These are phyloP conservation scores for Austrofundulus limnaeus DNA, from an alignment of 2,113 vertebrate species.

Conservation along the genomic window DNA sequence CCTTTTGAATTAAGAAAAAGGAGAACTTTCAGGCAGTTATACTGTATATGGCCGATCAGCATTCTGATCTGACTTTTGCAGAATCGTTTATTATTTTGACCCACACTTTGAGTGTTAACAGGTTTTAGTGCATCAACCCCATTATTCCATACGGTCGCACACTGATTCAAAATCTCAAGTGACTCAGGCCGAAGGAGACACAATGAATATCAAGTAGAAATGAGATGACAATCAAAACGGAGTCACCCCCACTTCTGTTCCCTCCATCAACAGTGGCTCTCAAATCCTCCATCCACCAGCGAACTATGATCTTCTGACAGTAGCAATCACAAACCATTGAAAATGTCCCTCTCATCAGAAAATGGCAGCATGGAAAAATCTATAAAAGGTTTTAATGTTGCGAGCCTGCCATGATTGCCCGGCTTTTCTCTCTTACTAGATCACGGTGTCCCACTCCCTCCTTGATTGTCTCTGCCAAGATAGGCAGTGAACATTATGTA, in stretches of 20 bases:
- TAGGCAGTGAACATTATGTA: slow-evolving; percentile 48
- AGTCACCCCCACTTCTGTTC: slow-evolving; percentile 13
- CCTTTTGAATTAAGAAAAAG: background rate
- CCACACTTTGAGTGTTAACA: slow-evolving; percentile 28
- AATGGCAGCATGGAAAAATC: slow-evolving; percentile 72
- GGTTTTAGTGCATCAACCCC: slow-evolving; percentile 3
- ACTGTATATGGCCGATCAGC: slow-evolving; percentile 26
- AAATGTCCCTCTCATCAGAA: slow-evolving; percentile 64
- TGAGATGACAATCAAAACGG: slow-evolving; percentile 38
- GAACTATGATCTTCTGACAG: slow-evolving; percentile 59
- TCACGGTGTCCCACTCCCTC: slow-evolving; percentile 48
- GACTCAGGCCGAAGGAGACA: slow-evolving; percentile 11
- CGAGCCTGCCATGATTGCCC: slow-evolving; percentile 66
- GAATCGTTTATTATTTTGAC: slow-evolving; percentile 34
- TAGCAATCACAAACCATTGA: slow-evolving; percentile 71
- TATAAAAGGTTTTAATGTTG: slow-evolving; percentile 78
- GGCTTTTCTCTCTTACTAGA: slow-evolving; percentile 74
- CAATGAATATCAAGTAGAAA: slow-evolving; percentile 46
- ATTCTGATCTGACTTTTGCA: slow-evolving; percentile 28
- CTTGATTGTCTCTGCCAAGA: slow-evolving; percentile 54
- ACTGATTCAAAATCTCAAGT: slow-evolving; percentile 18
- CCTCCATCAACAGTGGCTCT: slow-evolving; percentile 21
- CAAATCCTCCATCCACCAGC: slow-evolving; percentile 35
- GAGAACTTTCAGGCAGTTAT: background rate
- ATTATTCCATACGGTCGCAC: slow-evolving; percentile 10